Percentiles rank a stretch among this genome's conserved stretches.
Conservation (phyloP, 2,797 vertebrate genomes). For the Cacajao melanocephalus region DNA sequence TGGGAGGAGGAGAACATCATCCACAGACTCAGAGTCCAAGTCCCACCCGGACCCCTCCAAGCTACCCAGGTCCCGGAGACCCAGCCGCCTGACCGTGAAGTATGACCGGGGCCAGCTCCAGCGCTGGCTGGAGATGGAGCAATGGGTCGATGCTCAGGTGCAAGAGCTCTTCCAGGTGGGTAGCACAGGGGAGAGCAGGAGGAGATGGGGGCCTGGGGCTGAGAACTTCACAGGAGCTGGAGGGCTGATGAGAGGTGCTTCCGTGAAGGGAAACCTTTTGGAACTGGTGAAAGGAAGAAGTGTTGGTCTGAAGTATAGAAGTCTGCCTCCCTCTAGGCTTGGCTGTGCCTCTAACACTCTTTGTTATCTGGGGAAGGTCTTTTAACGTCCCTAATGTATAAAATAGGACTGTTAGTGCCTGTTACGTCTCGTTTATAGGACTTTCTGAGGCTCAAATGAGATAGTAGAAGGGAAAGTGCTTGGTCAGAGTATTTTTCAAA, state of each 20-base stretch:
- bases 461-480: not conserved
- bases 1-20: constrained; percentile 83
- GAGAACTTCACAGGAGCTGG: not conserved
- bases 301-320: not conserved
- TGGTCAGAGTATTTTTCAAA: not conserved
- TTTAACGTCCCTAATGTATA: not conserved
- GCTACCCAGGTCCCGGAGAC: constrained; percentile 86
- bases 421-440: not conserved
- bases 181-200: fast-evolving
- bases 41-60: constrained; percentile 42
- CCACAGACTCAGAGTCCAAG: constrained; percentile 74
- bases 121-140: constrained; percentile 95
- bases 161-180: constrained; percentile 93
- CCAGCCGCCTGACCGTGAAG: constrained; percentile 95
- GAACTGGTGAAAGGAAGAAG: not conserved
- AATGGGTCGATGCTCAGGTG: constrained; percentile 94
- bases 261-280: not conserved
- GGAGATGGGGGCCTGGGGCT: not conserved
- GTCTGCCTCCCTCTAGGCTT: not conserved
- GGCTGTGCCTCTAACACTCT: not conserved
- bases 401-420: not conserved
- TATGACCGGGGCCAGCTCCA: constrained; percentile 97
- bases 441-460: not conserved
- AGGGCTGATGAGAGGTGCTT: not conserved
- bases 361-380: not conserved